Evolutionary conservation across 2,113 vertebrate species (phyloP), one percentile per base, ranked within the genome.

Genomic region (Panurus biarmicus): DNA sequence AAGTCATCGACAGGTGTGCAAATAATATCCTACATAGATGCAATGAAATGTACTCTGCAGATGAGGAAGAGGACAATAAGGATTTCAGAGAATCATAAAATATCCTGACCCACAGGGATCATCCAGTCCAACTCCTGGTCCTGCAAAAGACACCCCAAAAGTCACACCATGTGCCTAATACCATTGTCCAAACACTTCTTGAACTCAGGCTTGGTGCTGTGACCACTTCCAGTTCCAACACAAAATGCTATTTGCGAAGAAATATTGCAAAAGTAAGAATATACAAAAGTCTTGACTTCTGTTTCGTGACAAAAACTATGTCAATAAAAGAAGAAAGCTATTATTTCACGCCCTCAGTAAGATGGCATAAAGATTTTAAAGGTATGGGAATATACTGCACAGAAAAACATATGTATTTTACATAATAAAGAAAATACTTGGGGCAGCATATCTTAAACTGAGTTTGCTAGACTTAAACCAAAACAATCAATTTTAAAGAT

Each of bases 81-180:
- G 8, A 51, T 21, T 80, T 36, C 44, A 38, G 16, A 65, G 50
- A 72, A 50, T 9, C 18, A 31, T 18, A 13, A 36, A 51, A 1
- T 45, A 29, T 28, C 10, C 28, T 66, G 44, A 25, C 7, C 42
- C 57, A 42, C 22, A 62, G 12, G 29, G 31, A 64, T 42, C 35
- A 54, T 26, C 0, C 0, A 48, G 31, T 56, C 17, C 48, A 35
- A 7, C 31, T 56, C 21, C 50, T 48, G 14, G 15, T 35, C 21
- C 50, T 64, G 15, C 35, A 42, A 40, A 64, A 14, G 29, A 42
- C 9, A 48, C 35, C 31, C 29, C 57, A 54, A 36, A 11, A 64
- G 35, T 22, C 31, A 48, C 50, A 42, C 7, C 11, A 12, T 19
- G 21, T 42, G 10, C 35, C 31, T 56, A 9, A 71, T 20, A 42